Base-by-base conservation (phyloP, 2,797 vertebrate genomes). In the Coregonus ussuriensis region DNA sequence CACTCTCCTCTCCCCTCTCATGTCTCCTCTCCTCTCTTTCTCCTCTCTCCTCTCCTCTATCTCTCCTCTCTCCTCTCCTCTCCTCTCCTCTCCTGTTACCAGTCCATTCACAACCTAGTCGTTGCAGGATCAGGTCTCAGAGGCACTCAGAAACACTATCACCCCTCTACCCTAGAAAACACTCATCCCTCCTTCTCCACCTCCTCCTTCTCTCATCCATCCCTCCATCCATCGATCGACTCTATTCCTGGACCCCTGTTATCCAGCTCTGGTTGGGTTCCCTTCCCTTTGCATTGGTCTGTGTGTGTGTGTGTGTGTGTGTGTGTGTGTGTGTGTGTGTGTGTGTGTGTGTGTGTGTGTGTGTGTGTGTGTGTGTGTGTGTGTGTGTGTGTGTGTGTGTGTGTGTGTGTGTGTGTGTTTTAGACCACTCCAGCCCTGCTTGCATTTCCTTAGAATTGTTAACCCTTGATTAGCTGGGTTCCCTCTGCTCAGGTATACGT, bases 241-340 rank as follows among this genome's bases (percentile, higher is more conserved):
- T 95, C 96, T 98, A 95, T 98, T 98, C 96, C 94, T 97, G 96
- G 95, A 93, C 95, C 95, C 91, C 93, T 95, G 95, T 88, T 95
- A 90, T 91, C 90, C 85, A 81, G 84, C 81, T 91, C 82, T 88
- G 82, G 88, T 93, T 88, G 14, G 88, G 86, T 93, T 94, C 88
- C 86, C 86, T 87, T 41, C 59, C 33, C 83, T 82, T 77, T 67
- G 59, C 11, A 3, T 11, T 14, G 5, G 9, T 54, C 15, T 76
- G 66, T 76, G 6, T n/a, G 3, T 69, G 74, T 76, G 35, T 35
- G 33, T 35, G 33, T 35, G 33, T 35, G 33, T 35, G 35, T 35
- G 37, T 6, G 6, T 6, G 37, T 37, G 6, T 37, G 37, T 6
- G 37, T 37, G 37, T 6, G 37, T 37, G 37, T 6, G 35, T 37